A percentile compares a stretch with the other conserved stretches of the same genome.
Conservation (phyloP, 1,140 invertebrate genomes). For the Eriosoma lanigerum region DNA sequence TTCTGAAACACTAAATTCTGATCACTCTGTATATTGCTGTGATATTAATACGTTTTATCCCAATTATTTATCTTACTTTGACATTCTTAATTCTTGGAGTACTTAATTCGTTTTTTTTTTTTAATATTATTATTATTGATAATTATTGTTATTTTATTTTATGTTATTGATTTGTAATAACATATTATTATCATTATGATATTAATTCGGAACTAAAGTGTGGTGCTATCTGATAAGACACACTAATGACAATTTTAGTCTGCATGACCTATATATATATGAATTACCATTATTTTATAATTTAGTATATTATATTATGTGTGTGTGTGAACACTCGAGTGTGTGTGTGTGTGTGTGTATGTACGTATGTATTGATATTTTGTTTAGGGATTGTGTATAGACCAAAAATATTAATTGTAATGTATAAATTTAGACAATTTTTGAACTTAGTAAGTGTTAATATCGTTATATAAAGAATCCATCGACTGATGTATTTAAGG, state of each 20-base stretch:
- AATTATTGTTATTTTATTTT: background rate
- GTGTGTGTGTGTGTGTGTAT: too few relatives aligned
- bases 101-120: background rate
- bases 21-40: too few relatives aligned
- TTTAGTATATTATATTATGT: background rate
- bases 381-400: conserved; percentile 14
- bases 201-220: background rate
- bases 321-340: background rate
- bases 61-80: too few relatives aligned
- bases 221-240: background rate
- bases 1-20: too few relatives aligned
- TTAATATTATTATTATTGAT: background rate
- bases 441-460: conserved; percentile 18
- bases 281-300: too few relatives aligned
- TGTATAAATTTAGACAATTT: conserved; percentile 42
- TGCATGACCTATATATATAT: too few relatives aligned
- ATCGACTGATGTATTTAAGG: conserved; percentile 50
- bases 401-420: conserved; percentile 26
- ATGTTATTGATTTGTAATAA: too few relatives aligned
- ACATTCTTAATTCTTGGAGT: background rate
- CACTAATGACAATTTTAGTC: too few relatives aligned
- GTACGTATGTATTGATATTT: background rate
- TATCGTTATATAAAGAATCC: conserved; percentile 41
- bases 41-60: too few relatives aligned
- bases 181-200: too few relatives aligned